Conservation (phyloP, 2,888 invertebrate species). For the Ichneumon xanthorius region DNA sequence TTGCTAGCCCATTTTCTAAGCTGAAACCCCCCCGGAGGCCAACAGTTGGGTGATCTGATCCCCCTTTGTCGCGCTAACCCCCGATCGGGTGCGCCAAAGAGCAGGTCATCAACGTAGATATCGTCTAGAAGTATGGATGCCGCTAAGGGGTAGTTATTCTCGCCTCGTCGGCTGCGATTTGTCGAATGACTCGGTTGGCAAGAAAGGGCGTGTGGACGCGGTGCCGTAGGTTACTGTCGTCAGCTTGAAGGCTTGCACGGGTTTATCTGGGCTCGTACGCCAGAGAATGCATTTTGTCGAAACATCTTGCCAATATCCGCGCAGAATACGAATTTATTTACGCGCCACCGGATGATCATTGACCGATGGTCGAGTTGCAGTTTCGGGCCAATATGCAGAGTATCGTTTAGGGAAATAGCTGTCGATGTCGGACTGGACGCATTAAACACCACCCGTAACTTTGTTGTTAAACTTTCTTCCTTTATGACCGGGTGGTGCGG, state of each 20-base stretch:
- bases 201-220: slow-evolving; percentile 67
- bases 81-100: not conserved
- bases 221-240: not conserved
- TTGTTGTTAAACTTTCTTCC: not conserved
- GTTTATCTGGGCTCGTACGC: slow-evolving; percentile 57
- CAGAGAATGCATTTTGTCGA: slow-evolving; percentile 71
- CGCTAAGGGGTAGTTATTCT: slow-evolving; percentile 58
- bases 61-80: not conserved
- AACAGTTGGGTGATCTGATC: not conserved
- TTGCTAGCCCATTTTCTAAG: not conserved
- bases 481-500: not conserved
- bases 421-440: not conserved
- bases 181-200: slow-evolving; percentile 67
- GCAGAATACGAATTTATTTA: not conserved
- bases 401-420: not conserved
- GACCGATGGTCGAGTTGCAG: not conserved
- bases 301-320: not conserved
- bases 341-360: not conserved
- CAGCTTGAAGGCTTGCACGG: not conserved
- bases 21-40: not conserved
- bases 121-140: slow-evolving; percentile 57
- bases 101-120: not conserved
- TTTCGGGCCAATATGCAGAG: not conserved
- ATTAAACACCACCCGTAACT: not conserved
- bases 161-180: slow-evolving; percentile 57